Base-by-base conservation (phyloP, 2,888 invertebrate genomes). In the Drosophila percnosoma region DNA sequence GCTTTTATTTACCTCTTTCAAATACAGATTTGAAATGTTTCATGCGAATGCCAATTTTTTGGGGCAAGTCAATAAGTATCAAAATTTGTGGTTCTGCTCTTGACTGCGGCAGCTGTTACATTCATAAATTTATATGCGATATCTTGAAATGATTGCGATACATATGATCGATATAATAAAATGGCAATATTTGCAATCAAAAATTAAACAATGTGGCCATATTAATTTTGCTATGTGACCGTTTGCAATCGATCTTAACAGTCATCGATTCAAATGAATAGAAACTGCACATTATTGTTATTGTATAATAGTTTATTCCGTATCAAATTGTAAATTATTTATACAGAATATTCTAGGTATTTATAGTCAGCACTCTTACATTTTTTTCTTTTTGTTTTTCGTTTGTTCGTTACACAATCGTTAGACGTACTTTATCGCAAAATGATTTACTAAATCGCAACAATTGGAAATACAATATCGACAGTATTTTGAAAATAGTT, bases 261-360 rank as follows among this genome's bases (percentile, higher is more conserved):
- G 42, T 11, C 36, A 2, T 15, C 4, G 13, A 51, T 57, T 63
- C 11, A 58, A 71, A 51, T 48, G 2, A 33, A 45, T 27, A 4
- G 4, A 38, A 51, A 38, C n/a, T 40, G 38, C 45, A 52, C 31
- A 65, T 60, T 58, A 13, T 75, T 64, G 21, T 42, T 45, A 15
- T 24, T 74, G 61, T 68, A 66, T 78, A 73, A 69, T 57, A 66
- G 49, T 83, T 85, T 83, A 86, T 85, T 85, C 57, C 59, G 75
- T 82, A 88, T 86, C 80, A 82, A 85, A 87, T 83, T 77, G 83
- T 84, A 78, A 75, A 82, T 71, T 74, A 81, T 79, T 83, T 87
- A 78, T 73, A 83, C 81, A 87, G 40, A 80, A 71, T 68, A 75
- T 58, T 74, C 60, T 72, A 62, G 42, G 24, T 61, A 49, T 61